A percentile compares a stretch with the other conserved stretches of the same genome.
These are phyloP conservation scores for Ranitomeya imitator DNA, from an alignment of 2,113 vertebrate genomes.

Conservation along the genomic window DNA sequence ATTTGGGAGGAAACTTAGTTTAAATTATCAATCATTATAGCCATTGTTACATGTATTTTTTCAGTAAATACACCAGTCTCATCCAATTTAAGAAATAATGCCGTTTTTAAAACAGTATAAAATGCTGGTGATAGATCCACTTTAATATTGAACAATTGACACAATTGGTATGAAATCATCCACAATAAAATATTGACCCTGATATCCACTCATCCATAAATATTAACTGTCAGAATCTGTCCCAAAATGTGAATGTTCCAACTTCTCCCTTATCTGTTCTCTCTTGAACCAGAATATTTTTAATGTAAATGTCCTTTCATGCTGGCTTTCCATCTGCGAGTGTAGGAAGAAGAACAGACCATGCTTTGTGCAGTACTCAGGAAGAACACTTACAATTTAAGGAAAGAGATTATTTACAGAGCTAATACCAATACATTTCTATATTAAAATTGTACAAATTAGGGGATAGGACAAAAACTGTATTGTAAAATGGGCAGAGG, in stretches of 20 bases:
- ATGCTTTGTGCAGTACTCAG: constrained; percentile 13
- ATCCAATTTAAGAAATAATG: too few species aligned
- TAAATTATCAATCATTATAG: too few species aligned
- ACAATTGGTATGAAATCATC: not conserved
- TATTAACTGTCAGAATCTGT: not conserved
- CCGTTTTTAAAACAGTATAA: not conserved
- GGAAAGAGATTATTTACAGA: not conserved
- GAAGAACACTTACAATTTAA: not conserved
- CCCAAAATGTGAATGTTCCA: not conserved
- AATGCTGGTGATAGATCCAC: not conserved
- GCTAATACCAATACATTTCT: not conserved
- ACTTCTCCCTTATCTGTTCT: constrained; percentile 17
- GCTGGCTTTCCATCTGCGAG: constrained; percentile 43
- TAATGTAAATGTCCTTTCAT: constrained; percentile 30
- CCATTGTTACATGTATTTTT: too few species aligned
- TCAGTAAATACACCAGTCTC: too few species aligned
- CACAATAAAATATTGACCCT: not conserved
- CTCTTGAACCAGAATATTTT: constrained; percentile 32
- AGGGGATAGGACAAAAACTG: too few species aligned
- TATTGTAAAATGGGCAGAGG: too few species aligned
- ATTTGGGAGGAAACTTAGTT: too few species aligned
- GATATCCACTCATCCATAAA: constrained; percentile 16
- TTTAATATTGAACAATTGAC: not conserved
- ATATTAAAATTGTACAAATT: not conserved
- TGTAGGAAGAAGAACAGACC: constrained; percentile 35